Conservation (phyloP, 2,888 invertebrate genomes). For the Odontothrips loti region DNA sequence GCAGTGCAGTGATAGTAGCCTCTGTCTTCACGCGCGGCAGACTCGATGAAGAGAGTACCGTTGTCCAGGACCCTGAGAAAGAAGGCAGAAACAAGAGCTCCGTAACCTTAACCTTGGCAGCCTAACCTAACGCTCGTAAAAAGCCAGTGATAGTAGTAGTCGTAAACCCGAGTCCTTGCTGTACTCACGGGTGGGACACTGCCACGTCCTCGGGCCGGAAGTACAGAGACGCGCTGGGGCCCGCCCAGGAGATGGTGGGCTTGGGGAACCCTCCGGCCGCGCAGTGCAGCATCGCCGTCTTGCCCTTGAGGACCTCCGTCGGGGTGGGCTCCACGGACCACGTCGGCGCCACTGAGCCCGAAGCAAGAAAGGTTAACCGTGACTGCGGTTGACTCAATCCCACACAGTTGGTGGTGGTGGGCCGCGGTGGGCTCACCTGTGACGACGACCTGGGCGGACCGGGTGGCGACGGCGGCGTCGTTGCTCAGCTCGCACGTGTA, state of each 20-base stretch:
- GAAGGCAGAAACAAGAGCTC: not conserved
- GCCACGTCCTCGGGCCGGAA: conserved; percentile 8
- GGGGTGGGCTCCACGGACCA: not conserved
- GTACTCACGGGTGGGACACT: not conserved
- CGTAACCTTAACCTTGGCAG: no score
- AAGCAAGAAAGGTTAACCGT: not conserved
- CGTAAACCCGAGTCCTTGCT: not conserved
- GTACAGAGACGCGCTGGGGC: not conserved
- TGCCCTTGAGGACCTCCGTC: conserved; percentile 6
- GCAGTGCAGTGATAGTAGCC: not conserved
- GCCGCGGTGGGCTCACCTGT: conserved; percentile 46
- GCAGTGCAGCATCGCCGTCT: conserved; percentile 37
- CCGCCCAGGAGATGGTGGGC: conserved; percentile 33
- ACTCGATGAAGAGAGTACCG: conserved; percentile 1
- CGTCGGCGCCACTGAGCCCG: not conserved
- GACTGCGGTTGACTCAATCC: conserved; percentile 34
- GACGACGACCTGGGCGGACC: conserved; percentile 46
- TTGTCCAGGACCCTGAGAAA: conserved; percentile 1
- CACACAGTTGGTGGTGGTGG: no score
- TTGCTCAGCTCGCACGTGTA: conserved; percentile 46
- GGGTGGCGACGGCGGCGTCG: conserved; percentile 41
- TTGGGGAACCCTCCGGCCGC: conserved; percentile 40
- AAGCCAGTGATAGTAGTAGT: no score
- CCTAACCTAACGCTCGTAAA: no score
- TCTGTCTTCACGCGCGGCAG: not conserved